phyloP scores from a whole-genome alignment of 1,140 invertebrate genomes.

The Drosophila setifemur region DNA sequence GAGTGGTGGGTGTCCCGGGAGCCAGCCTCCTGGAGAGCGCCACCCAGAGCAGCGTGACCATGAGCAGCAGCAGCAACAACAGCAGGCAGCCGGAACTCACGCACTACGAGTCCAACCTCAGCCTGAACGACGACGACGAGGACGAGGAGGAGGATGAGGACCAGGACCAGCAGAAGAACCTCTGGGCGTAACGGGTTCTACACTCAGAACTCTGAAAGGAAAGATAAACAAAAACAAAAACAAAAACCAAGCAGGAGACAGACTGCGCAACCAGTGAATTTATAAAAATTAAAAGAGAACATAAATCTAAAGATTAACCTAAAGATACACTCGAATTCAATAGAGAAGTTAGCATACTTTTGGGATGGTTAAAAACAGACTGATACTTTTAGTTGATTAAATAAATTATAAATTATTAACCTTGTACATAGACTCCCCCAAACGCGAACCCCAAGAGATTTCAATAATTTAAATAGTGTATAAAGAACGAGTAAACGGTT shows the following conservation, averaged over 20 bases:
- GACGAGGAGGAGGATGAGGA: constrained; percentile 56
- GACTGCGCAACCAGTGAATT: constrained; percentile 76
- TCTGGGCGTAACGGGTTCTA: constrained; percentile 64
- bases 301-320: constrained; percentile 22
- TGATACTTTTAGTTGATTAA: constrained; percentile 73
- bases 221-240: background rate
- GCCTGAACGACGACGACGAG: constrained; percentile 54
- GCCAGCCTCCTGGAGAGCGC: constrained; percentile 76
- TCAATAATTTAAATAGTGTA: constrained; percentile 29
- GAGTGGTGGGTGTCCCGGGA: constrained; percentile 5
- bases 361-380: constrained; percentile 63
- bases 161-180: constrained; percentile 54
- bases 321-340: constrained; percentile 31
- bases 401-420: constrained; percentile 41
- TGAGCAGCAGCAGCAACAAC: constrained; percentile 82
- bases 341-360: constrained; percentile 31
- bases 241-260: constrained; percentile 33
- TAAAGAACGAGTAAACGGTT: constrained; percentile 32
- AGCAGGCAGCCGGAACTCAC: constrained; percentile 71
- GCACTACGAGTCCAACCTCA: constrained; percentile 80
- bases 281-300: constrained; percentile 40
- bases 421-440: constrained; percentile 44
- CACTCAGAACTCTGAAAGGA: background rate
- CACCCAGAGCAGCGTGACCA: constrained; percentile 71
- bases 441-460: background rate